Evolutionary conservation across 2,113 vertebrate genomes (phyloP), one percentile per base, ranked within the genome.

Genomic region (Thunnus thynnus): DNA sequence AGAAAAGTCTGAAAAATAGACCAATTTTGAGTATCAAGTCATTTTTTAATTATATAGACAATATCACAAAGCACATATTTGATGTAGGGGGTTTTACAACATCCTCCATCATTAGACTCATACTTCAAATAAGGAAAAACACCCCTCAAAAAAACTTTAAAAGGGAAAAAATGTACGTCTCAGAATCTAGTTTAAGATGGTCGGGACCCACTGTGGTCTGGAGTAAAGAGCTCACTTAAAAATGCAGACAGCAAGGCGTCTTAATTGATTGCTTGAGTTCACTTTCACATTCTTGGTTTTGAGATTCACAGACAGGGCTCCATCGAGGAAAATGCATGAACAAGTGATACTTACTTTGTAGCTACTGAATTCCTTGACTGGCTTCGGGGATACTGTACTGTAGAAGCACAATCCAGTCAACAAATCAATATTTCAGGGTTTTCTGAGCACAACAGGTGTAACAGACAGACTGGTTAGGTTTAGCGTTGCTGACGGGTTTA

Each of bases 371-470:
- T n/a, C 47, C 63, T 71, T 67, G 10, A 41, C 32, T 32, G 20
- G 44, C 58, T 52, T n/a, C 36, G 46, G 64, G 41, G 13, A 66
- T 51, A 22, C 27, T 30, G 27, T 30, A 41, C 36, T 41, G 36
- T 4, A 13, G 36, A 76, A 20, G 36, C 64, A 68, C 74, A 80
- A 46, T 78, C 76, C 47, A 46, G 56, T 73, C 41, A 13, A 62
- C 52, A 63, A 68, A 83, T 79, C 80, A 84, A 76, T 77, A 79
- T 81, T 78, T 58, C 55, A 57, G 44, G 36, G 47, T 62, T 73
- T 85, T 83, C 69, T 72, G 25, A 61, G 44, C 54, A 75, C 83
- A 88, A 79, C 77, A 84, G 71, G 80, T 84, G 55, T 18, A 73
- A 64, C 58, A 36, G 72, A 69, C 25, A 46, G 47, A 44, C 27